Evolutionary conservation across 1,140 invertebrate genomes (phyloP).

Genomic region (Ips typographus): DNA sequence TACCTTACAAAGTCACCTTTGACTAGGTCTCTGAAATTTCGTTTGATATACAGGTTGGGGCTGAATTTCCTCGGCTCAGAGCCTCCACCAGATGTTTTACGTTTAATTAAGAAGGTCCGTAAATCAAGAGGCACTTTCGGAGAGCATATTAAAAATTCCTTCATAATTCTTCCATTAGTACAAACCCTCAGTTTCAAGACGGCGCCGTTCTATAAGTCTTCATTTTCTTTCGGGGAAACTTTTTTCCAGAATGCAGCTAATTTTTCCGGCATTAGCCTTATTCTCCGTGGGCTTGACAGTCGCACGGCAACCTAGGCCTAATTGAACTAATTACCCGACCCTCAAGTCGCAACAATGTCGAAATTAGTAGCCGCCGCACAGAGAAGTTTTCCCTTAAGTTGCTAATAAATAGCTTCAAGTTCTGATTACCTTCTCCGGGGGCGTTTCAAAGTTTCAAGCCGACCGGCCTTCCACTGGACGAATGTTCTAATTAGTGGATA

Average conservation of each 20-base stretch:
- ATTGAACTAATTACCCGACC: constrained; percentile 17
- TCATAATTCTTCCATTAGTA: constrained; percentile 44
- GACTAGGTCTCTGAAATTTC: too few relatives aligned
- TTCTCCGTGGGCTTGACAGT: not conserved
- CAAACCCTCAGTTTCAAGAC: constrained; percentile 25
- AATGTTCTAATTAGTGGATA: constrained; percentile 21
- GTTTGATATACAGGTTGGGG: too few relatives aligned
- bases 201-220: constrained; percentile 36
- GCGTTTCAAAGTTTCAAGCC: constrained; percentile 15
- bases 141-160: constrained; percentile 43
- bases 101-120: constrained; percentile 43
- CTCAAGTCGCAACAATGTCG: constrained; percentile 1
- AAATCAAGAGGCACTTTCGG: constrained; percentile 40
- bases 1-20: too few relatives aligned
- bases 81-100: constrained; percentile 36
- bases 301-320: too few relatives aligned
- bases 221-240: constrained; percentile 19
- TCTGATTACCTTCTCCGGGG: constrained; percentile 16
- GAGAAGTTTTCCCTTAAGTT: constrained; percentile 23
- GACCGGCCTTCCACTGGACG: not conserved
- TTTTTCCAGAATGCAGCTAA: constrained; percentile 27
- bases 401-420: constrained; percentile 11
- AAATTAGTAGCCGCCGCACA: constrained; percentile 13
- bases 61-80: not conserved
- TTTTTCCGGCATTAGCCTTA: constrained; percentile 27